phyloP scores from a whole-genome alignment of 1,140 invertebrate species.

The Scaptomyza hsui region DNA sequence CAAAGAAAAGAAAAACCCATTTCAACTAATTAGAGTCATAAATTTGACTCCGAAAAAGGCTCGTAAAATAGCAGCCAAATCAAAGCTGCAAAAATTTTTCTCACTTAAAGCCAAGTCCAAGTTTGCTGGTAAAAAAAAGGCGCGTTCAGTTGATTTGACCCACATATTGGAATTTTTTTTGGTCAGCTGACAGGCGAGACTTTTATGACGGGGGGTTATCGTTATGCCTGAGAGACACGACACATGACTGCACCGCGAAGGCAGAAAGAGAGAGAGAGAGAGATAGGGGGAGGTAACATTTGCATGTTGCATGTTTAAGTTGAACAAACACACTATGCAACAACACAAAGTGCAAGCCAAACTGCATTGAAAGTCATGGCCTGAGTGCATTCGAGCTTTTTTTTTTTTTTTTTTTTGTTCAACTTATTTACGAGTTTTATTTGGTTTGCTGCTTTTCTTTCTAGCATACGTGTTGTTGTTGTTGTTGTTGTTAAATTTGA shows the following conservation, averaged over 20 bases:
- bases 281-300: conserved; percentile 53
- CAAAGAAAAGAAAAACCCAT: conserved; percentile 30
- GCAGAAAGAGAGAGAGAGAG: no score
- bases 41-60: conserved; percentile 36
- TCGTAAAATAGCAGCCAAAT: conserved; percentile 37
- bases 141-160: conserved; percentile 53
- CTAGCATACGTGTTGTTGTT: background rate
- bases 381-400: conserved; percentile 39
- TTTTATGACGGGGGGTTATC: conserved; percentile 59
- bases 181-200: conserved; percentile 57
- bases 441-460: conserved; percentile 31
- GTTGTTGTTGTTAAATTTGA: conserved; percentile 23
- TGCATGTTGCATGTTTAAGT: conserved; percentile 68
- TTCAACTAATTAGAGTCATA: conserved; percentile 74
- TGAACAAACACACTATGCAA: conserved; percentile 14
- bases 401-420: background rate
- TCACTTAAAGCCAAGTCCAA: background rate
- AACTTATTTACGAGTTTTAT: conserved; percentile 13
- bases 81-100: conserved; percentile 46
- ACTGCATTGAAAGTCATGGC: conserved; percentile 67
- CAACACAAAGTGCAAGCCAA: conserved; percentile 23
- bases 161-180: conserved; percentile 38
- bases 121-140: conserved; percentile 20
- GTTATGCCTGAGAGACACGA: conserved; percentile 64
- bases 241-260: conserved; percentile 39